Evolutionary conservation across 2,113 vertebrate genomes (phyloP).

Genomic region (Coregonus clupeaformis): DNA sequence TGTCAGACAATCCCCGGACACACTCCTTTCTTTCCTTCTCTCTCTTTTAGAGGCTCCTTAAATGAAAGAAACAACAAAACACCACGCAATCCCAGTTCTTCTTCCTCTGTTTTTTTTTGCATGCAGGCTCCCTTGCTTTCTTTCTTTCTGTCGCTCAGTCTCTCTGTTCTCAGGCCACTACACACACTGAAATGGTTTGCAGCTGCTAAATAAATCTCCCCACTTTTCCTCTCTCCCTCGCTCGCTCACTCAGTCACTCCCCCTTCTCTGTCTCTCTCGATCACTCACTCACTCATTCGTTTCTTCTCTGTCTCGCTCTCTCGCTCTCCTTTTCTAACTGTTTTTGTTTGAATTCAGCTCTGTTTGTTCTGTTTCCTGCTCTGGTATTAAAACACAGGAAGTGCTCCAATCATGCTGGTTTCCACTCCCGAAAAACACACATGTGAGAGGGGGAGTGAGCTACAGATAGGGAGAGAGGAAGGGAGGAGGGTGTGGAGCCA

Average conservation of each 20-base stretch:
- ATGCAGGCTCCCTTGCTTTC: constrained; percentile 36
- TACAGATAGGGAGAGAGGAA: constrained; percentile 18
- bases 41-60: constrained; percentile 29
- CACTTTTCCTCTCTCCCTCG: constrained; percentile 45
- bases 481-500: constrained; percentile 44
- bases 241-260: constrained; percentile 60
- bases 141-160: not conserved
- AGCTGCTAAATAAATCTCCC: constrained; percentile 82
- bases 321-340: constrained; percentile 56
- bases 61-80: constrained; percentile 57
- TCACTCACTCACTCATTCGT: constrained; percentile 19
- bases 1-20: constrained; percentile 63
- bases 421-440: constrained; percentile 59
- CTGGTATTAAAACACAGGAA: constrained; percentile 82
- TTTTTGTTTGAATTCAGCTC: constrained; percentile 84
- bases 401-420: constrained; percentile 77
- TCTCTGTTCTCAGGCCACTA: too few relatives aligned
- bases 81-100: constrained; percentile 62
- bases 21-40: constrained; percentile 28
- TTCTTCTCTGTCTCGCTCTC: constrained; percentile 16
- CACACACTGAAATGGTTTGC: constrained; percentile 79
- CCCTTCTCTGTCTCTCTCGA: constrained; percentile 12
- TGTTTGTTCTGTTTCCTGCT: constrained; percentile 82
- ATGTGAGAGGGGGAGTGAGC: constrained; percentile 32
- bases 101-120: constrained; percentile 34